These are phyloP conservation scores for Apocrypta bakeri DNA, from an alignment of 1,140 invertebrate species.

Conservation along the genomic window DNA sequence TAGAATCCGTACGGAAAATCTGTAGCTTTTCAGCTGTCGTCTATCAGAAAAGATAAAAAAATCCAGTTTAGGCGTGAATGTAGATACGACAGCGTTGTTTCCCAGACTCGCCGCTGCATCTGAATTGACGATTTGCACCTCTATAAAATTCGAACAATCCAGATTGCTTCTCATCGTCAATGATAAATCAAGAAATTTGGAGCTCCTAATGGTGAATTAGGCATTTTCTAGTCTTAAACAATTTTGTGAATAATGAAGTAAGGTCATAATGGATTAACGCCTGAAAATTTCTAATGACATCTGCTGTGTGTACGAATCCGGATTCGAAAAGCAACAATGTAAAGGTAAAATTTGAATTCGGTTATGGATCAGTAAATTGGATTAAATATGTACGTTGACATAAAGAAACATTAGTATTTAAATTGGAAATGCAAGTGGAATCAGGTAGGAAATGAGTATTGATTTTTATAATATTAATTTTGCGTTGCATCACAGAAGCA, in stretches of 20 bases:
- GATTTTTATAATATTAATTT: too few species aligned
- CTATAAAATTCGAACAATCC: conserved; percentile 23
- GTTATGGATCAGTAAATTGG: background rate
- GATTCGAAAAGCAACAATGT: too few species aligned
- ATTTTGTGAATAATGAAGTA: background rate
- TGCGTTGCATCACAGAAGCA: too few species aligned
- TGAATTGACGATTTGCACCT: background rate
- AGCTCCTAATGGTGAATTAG: background rate
- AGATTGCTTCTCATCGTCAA: background rate
- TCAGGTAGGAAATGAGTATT: too few species aligned
- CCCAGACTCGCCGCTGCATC: background rate
- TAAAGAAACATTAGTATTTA: too few species aligned
- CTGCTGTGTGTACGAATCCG: too few species aligned
- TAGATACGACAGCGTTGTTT: background rate
- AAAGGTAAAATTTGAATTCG: background rate
- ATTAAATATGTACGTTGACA: too few species aligned
- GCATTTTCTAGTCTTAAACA: background rate
- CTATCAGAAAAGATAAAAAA: too few species aligned
- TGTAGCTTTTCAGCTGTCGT: background rate
- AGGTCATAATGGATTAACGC: background rate
- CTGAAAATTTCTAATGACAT: background rate
- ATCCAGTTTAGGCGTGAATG: too few species aligned
- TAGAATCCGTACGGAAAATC: background rate
- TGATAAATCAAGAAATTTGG: background rate
- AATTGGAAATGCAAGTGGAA: too few species aligned